These are phyloP conservation scores for Phlogophora meticulosa DNA, from an alignment of 2,888 invertebrate genomes.

Conservation along the genomic window DNA sequence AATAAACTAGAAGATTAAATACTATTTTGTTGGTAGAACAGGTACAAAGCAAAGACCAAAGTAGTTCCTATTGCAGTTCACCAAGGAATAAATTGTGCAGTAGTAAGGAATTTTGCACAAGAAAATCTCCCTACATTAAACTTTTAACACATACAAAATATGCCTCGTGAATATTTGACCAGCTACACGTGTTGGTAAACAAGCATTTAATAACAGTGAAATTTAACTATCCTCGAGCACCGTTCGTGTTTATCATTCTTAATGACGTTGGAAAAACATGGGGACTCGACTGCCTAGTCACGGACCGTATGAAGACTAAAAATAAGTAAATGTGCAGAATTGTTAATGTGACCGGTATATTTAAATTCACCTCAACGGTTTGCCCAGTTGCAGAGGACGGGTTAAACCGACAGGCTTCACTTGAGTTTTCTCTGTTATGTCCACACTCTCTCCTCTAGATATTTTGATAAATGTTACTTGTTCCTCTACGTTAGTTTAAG, in stretches of 20 bases:
- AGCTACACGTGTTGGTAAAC: conserved; percentile 48
- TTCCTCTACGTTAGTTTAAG: too few species aligned
- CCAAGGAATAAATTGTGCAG: neutral
- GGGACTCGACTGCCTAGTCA: conserved; percentile 64
- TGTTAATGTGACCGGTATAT: conserved; percentile 75
- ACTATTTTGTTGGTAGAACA: too few species aligned
- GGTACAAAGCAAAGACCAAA: too few species aligned
- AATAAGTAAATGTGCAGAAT: conserved; percentile 82
- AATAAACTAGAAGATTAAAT: too few species aligned
- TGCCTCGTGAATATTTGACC: conserved; percentile 43
- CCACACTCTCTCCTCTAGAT: conserved; percentile 15
- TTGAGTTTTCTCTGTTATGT: conserved; percentile 63
- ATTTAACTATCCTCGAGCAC: conserved; percentile 65
- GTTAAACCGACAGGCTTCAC: conserved; percentile 67
- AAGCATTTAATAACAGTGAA: conserved; percentile 70
- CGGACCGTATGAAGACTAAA: conserved; percentile 74
- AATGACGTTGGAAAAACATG: conserved; percentile 77
- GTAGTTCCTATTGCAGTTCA: neutral
- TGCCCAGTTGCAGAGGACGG: conserved; percentile 75
- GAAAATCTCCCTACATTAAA: conserved; percentile 11
- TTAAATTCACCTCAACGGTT: conserved; percentile 81
- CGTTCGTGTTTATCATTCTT: conserved; percentile 71
- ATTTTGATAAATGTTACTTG: too few species aligned
- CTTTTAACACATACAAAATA: conserved; percentile 34
- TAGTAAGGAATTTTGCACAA: neutral